phyloP scores from a whole-genome alignment of 1,140 invertebrate species.

The Achroia grisella region DNA sequence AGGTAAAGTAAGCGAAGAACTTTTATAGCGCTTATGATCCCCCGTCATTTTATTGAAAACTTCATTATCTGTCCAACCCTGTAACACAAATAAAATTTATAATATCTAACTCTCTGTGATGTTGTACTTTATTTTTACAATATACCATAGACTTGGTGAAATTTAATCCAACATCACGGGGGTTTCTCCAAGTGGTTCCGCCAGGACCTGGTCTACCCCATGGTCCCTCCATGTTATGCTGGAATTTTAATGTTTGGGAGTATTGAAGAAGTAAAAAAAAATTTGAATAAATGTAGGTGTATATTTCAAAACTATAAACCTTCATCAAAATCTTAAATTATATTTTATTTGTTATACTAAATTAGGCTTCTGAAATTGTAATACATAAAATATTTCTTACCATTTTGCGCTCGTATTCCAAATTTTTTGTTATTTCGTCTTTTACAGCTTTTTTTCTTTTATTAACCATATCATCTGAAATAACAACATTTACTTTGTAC shows the following conservation, averaged over 20 bases:
- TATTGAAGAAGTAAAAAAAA: too few relatives aligned
- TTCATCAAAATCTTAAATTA: too few relatives aligned
- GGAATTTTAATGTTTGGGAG: conserved; percentile 26
- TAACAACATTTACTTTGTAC: too few relatives aligned
- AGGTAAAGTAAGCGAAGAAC: conserved; percentile 64
- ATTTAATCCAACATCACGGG: conserved; percentile 76
- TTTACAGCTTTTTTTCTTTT: conserved; percentile 46
- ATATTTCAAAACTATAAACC: too few relatives aligned
- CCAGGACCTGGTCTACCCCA: conserved; percentile 80
- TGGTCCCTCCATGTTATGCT: conserved; percentile 65
- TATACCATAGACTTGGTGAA: conserved; percentile 80
- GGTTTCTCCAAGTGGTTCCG: conserved; percentile 77
- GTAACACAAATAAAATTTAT: conserved; percentile 7
- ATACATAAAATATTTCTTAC: conserved; percentile 27
- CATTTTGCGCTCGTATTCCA: conserved; percentile 64
- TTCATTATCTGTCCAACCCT: conserved; percentile 68
- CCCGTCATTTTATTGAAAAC: conserved; percentile 51
- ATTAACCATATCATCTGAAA: conserved; percentile 63
- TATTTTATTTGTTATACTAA: too few relatives aligned
- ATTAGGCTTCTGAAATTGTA: too few relatives aligned
- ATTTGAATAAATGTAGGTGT: too few relatives aligned
- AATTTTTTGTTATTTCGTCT: conserved; percentile 43
- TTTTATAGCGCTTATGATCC: conserved; percentile 37
- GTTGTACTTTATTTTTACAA: not conserved
- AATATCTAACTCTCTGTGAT: not conserved